Base-by-base conservation (phyloP, 2,888 invertebrate genomes). In the Catocala sponsa region DNA sequence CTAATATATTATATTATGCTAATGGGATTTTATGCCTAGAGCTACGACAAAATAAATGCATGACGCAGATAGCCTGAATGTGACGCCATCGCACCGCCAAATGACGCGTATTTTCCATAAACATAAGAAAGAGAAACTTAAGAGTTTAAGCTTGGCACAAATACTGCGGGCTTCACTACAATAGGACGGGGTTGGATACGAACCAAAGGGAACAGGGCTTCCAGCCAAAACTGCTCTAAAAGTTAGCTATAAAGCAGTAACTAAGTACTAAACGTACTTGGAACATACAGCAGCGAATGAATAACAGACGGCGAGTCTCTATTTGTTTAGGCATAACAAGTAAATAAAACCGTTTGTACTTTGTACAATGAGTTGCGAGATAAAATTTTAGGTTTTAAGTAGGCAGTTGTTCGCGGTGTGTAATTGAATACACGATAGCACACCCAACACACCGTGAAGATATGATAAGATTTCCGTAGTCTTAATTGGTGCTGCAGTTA, bases 401-500 rank as follows among this genome's bases (percentile, higher is more conserved):
- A 69, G 51, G 59, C 53, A 4, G 48, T 61, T 25, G 32, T 42
- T 38, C 7, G 6, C 43, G 2, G 43, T 58, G 53, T 25, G 12
- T 65, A 64, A 68, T 78, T 72, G 70, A 62, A 70, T 56, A 63
- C 65, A 70, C 65, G 54, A 58, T 68, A 70, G 55, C 41, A 63
- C 51, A 59, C 48, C 38, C 72, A 78, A 70, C 74, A 50, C 43
- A 44, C 68, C 72, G 70, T 72, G 63, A 76, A 78, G 72, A 78
- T 72, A 65, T 76, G 72, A 76, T 76, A 78, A 76, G 60, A 65
- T 64, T 58, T 65, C 73, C 65, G 63, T 59, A 59, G 65, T 61
- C 42, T 59, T 76, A 72, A 76, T 78, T 72, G 63, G 58, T 25
- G 47, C 55, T 64, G 62, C 67, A 70, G 62, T 65, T 68, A 62